Conservation (phyloP, 2,888 invertebrate species). For the Lissocephala sabroskyi region DNA sequence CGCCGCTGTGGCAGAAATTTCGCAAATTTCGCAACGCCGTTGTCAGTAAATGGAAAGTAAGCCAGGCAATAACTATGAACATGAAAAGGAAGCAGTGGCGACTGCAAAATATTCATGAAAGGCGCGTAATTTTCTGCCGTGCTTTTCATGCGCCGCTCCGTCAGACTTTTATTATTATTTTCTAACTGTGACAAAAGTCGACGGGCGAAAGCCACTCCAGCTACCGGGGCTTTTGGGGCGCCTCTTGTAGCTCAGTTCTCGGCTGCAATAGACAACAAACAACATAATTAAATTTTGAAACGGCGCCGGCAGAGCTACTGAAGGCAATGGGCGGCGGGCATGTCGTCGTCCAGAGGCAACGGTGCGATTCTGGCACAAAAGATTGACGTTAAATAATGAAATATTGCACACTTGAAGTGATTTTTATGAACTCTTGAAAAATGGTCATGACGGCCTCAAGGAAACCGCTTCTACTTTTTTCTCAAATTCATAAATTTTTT, state of each 20-base stretch:
- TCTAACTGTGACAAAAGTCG: constrained; percentile 41
- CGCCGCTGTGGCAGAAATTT: not conserved
- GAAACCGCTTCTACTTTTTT: too few relatives aligned
- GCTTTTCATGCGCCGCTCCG: constrained; percentile 16
- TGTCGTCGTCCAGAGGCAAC: not conserved
- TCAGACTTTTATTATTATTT: constrained; percentile 22
- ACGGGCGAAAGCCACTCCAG: constrained; percentile 29
- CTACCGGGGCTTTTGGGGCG: constrained; percentile 4
- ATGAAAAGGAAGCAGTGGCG: constrained; percentile 1
- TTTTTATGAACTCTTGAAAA: constrained; percentile 60
- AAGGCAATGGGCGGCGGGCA: constrained; percentile 32
- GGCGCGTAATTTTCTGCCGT: constrained; percentile 26
- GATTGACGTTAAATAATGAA: constrained; percentile 51
- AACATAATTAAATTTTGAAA: constrained; percentile 54
- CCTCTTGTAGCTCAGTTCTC: too few relatives aligned
- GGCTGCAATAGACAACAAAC: constrained; percentile 17
- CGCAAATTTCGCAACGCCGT: constrained; percentile 23
- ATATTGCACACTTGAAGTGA: constrained; percentile 62
- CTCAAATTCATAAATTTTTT: too few relatives aligned
- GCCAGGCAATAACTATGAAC: constrained; percentile 35
- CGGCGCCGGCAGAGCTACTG: constrained; percentile 45
- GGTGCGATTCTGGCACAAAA: constrained; percentile 19
- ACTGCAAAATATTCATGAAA: constrained; percentile 30
- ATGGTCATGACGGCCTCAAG: too few relatives aligned
- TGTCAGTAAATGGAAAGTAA: constrained; percentile 31